Conservation (phyloP, 2,888 invertebrate genomes). For the Agrochola lychnidis region DNA sequence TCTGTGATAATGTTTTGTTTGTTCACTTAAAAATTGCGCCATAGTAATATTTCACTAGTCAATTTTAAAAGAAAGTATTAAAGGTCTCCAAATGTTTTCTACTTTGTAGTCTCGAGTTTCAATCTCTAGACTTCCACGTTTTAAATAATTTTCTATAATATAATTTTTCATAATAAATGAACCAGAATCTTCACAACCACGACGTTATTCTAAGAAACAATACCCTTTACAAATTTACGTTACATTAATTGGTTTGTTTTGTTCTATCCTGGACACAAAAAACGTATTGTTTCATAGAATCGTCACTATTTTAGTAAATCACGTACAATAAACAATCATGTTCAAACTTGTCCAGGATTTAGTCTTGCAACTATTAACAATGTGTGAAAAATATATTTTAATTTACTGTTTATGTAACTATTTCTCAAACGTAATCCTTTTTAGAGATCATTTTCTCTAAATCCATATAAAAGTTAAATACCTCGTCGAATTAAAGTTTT, state of each 20-base stretch:
- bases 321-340: constrained; percentile 18
- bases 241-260: constrained; percentile 9
- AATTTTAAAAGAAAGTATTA: constrained; percentile 39
- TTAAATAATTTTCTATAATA: constrained; percentile 16
- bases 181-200: constrained; percentile 54
- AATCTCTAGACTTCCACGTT: constrained; percentile 33
- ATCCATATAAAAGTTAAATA: constrained; percentile 30
- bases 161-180: constrained; percentile 24
- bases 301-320: constrained; percentile 40
- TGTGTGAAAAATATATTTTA: constrained; percentile 55
- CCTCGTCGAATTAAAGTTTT: constrained; percentile 24
- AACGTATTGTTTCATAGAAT: constrained; percentile 43
- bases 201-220: constrained; percentile 45
- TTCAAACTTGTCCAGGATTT: constrained; percentile 17
- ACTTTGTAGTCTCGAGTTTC: constrained; percentile 6
- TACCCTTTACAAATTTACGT: constrained; percentile 26
- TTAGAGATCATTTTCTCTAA: constrained; percentile 41
- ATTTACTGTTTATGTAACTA: constrained; percentile 47
- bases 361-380: constrained; percentile 38
- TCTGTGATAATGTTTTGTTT: constrained; percentile 63
- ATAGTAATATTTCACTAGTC: constrained; percentile 49
- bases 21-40: constrained; percentile 63
- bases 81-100: constrained; percentile 18
- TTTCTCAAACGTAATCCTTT: constrained; percentile 40
- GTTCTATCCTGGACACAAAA: constrained; percentile 11